Conservation (phyloP, 1,140 invertebrate species). For the Leptinotarsa defecta region DNA sequence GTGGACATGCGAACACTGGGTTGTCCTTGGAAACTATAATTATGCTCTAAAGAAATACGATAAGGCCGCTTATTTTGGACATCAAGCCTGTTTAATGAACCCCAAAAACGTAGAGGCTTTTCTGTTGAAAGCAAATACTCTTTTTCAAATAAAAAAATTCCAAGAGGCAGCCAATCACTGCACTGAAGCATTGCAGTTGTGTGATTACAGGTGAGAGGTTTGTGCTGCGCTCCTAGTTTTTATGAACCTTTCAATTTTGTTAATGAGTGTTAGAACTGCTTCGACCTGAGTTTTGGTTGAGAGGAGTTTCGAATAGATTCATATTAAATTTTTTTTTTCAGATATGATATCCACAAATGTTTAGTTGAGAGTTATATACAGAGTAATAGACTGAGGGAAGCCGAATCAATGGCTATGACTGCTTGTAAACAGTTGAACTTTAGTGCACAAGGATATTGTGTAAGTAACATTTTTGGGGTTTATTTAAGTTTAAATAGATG, state of each 20-base stretch:
- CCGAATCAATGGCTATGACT: slow-evolving; percentile 69
- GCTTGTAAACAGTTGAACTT: slow-evolving; percentile 73
- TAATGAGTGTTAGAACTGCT: too few species aligned
- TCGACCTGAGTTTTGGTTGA: too few species aligned
- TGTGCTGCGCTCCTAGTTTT: too few species aligned
- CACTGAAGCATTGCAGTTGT: slow-evolving; percentile 70
- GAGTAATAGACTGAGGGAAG: slow-evolving; percentile 69
- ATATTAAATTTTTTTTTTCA: slow-evolving; percentile 27
- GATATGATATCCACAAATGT: slow-evolving; percentile 72
- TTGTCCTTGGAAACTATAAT: slow-evolving; percentile 52
- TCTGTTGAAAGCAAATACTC: slow-evolving; percentile 72
- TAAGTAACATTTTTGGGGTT: slow-evolving; percentile 20
- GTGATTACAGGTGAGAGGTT: slow-evolving; percentile 57
- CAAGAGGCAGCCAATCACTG: slow-evolving; percentile 73
- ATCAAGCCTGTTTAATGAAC: slow-evolving; percentile 55
- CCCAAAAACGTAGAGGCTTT: slow-evolving; percentile 69
- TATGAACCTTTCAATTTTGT: too few species aligned
- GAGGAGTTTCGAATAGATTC: too few species aligned
- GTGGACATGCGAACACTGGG: slow-evolving; percentile 52
- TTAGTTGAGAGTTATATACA: slow-evolving; percentile 73
- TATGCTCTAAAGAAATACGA: slow-evolving; percentile 50
- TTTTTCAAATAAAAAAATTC: slow-evolving; percentile 73
- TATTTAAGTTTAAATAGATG: too few species aligned
- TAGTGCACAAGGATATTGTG: slow-evolving; percentile 63
- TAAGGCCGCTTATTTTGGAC: slow-evolving; percentile 55